Evolutionary conservation across 2,113 vertebrate genomes (phyloP), one percentile per base, ranked within the genome.

Genomic region (Crotophaga sulcirostris): DNA sequence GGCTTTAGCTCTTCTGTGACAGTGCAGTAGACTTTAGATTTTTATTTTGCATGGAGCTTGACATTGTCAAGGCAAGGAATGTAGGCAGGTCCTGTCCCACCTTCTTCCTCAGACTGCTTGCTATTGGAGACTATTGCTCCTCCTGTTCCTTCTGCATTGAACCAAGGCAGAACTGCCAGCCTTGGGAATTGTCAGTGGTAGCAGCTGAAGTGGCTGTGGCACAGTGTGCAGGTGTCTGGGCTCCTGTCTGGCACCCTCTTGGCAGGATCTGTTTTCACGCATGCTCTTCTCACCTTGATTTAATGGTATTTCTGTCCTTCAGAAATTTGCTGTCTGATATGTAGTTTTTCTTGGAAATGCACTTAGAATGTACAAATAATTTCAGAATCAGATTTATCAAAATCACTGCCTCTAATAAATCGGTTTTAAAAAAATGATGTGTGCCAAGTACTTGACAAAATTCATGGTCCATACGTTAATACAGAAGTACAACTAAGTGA

Each of bases 261-360:
- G 21, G 42, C 44, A 34, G 42, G 16, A 6, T n/a, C n/a, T 55
- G 58, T 5, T 33, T 54, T 72, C 45, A 38, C 1, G 0, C 5
- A 3, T 13, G n/a, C 31, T 11, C 9, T 29, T 11, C 40, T 54
- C 15, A 2, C 31, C 26, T 82, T 2, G 0, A 8, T 29, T 33
- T 79, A 44, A 7, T 29, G 28, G 31, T 17, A 7, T n/a, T 69
- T 36, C 58, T 23, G 13, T 38, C 11, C 28, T 60, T 76, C 36
- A 58, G 69, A 44, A 82, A 83, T 79, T 63, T 47, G 5, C 25
- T 63, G 28, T 25, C 17, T 4, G 17, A 36, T 62, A 6, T 8
- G 17, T 10, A 4, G 0, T 47, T 73, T 78, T 34, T 44, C 62
- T 52, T 68, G 49, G 38, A 93, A 82, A 33, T 42, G 13, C 3